Evolutionary conservation across 2,888 invertebrate species (phyloP), one percentile per base, ranked within the genome.

Genomic region (Megalurothrips usitatus): DNA sequence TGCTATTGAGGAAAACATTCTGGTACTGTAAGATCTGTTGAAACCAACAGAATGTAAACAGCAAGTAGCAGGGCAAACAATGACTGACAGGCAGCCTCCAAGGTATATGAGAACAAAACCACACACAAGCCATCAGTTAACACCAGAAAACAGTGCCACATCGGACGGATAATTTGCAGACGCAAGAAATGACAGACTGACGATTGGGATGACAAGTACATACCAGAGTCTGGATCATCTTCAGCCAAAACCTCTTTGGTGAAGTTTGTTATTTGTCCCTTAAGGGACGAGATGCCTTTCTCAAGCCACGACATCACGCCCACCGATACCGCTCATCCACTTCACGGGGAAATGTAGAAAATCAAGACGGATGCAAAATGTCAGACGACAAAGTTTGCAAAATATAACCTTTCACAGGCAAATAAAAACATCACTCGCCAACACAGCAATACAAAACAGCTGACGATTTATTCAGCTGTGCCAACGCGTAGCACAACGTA

Each of bases 191-290:
- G 34, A 43, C 34, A 43, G 6, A 2, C 34, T 6, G 6, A 43
- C 34, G 6, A 43, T 43, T 43, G 2, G 34, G 34, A 43, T 75
- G 68, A 75, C 68, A 75, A 26, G 26, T 75, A 75, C 68, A 12
- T 23, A 75, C 68, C 68, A 75, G 68, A 75, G 23, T 26, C 26
- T 26, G 68, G 23, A 12, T 75, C 68, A 9, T 83, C 83, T 58
- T 83, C 83, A 19, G 82, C 80, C 14, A 97, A 90, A 84, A 96
- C 96, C 88, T 96, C 96, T 87, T 94, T 94, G 82, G 96, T 96
- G 85, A 96, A 93, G 89, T 91, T 96, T 58, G 93, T 92, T 85
- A 97, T 91, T 89, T 97, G 96, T 84, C 96, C 96, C 87, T 95
- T 96, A 84, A 97, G 84, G 78, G 88, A 87, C n/a, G 88, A 87